Evolutionary conservation across 1,140 invertebrate species (phyloP), one percentile per base, ranked within the genome.

Genomic region (Drosophila lacteicornis): DNA sequence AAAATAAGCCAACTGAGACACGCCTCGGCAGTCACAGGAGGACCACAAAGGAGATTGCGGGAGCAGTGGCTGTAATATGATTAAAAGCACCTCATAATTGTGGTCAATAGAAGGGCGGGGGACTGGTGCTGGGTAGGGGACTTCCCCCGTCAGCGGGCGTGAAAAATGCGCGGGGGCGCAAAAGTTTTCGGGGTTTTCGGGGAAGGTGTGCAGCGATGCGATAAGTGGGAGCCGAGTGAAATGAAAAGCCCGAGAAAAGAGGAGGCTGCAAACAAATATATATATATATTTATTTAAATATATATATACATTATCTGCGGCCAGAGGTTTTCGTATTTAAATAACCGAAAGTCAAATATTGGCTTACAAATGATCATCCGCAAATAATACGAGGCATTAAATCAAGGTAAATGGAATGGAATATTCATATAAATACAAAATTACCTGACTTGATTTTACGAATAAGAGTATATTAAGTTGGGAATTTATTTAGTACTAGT

Each of bases 51-150:
- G 57, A 33, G 56, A 43, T 43, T 27, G 30, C 22, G 30, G 49
- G 25, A 61, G 60, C 57, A 45, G 60, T 49, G 68, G 65, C 78
- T 75, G 81, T 87, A 87, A 87, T 87, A 87, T 87, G 84, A 87
- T 87, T 87, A 88, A 88, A 87, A 88, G 77, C 78, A 84, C 80
- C 80, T 87, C 77, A 84, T 87, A 88, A 88, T 87, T 88, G 84
- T 83, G 84, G 71, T 58, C 73, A 86, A 79, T 84, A 73, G 63
- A 47, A 58, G 59, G 42, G 43, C 25, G 15, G 15, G 9, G 25
- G 22, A 8, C 3, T 7, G 17, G 50, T 13, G 25, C 1, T 19
- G 45, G 45, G 0, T 12, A 12, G 12, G 22, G 59, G 30, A 43
- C n/a, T n/a, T n/a, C 13, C 6, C 19, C 25, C 22, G 40, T 61